These are phyloP conservation scores for Psittacara wagleri DNA, from an alignment of 2,113 vertebrate species.

Conservation along the genomic window DNA sequence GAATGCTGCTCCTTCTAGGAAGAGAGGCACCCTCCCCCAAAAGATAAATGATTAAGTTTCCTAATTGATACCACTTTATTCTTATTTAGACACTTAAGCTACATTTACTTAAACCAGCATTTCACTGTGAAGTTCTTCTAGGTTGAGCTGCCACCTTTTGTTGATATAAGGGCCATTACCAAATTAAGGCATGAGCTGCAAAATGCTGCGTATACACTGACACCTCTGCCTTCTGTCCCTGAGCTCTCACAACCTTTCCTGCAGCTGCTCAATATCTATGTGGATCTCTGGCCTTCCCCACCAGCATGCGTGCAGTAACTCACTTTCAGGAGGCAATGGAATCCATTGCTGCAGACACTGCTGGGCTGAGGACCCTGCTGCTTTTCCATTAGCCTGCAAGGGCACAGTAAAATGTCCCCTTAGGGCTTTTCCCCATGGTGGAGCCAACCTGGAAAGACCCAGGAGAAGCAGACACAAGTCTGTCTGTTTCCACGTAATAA, in stretches of 20 bases:
- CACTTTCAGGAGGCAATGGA: rapidly evolving
- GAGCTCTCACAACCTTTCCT: not conserved
- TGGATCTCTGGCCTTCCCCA: not conserved
- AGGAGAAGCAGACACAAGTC: not conserved
- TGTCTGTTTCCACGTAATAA: not conserved
- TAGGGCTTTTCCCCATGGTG: not conserved
- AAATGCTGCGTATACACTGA: rapidly evolving
- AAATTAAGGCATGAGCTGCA: not conserved
- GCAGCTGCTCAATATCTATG: not conserved
- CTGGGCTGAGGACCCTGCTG: not conserved
- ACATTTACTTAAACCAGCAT: not conserved
- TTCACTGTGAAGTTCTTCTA: not conserved
- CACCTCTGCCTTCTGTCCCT: not conserved
- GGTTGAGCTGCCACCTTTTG: not conserved
- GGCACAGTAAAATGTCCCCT: not conserved
- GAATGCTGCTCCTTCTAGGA: not conserved
- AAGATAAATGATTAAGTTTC: not conserved
- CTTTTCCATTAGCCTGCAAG: not conserved
- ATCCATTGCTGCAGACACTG: not conserved
- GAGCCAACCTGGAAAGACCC: not conserved
- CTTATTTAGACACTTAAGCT: not conserved
- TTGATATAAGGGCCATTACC: not conserved
- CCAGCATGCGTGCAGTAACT: rapidly evolving
- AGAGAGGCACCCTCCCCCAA: not conserved
- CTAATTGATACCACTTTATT: not conserved